Evolutionary conservation across 2,888 invertebrate genomes (phyloP), one percentile per base, ranked within the genome.

Genomic region (Lasioglossum vierecki): DNA sequence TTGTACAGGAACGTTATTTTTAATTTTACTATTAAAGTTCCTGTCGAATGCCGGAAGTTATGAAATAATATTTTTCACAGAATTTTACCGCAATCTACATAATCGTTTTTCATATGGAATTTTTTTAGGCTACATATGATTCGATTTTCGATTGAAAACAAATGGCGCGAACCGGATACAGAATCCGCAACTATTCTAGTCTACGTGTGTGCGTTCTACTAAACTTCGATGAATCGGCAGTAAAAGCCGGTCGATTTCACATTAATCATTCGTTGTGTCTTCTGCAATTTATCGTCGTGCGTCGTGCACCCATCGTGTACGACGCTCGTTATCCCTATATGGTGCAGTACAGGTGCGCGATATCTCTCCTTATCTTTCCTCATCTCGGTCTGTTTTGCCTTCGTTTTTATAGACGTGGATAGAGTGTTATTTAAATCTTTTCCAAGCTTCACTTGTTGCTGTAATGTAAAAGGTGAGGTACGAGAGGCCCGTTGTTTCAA

Each of bases 251-350:
- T 90, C 86, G 88, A 82, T 88, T 89, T 88, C 90, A 89, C 90
- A 89, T 88, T 91, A 85, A 91, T 92, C 90, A 90, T 89, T 85
- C 83, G 89, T 89, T 89, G 90, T 82, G 88, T 87, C 71, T 76
- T 86, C 84, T 18, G 71, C 82, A 83, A 88, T 85, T 87, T 88
- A 89, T 89, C 80, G 88, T 44, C 79, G 76, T 15, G 63, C 80
- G 88, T 46, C 79, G 76, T 15, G 63, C 76, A 63, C 76, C 13
- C 44, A 2, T 72, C 81, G 63, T 46, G 72, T 83, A 75, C 79
- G 81, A 83, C 79, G 84, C 86, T 89, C 86, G 88, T 89, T 90
- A 88, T 76, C 91, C 89, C 72, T 85, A 87, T 89, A 92, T 74
- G 90, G 91, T 39, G 39, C 73, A 84, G 76, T 60, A 73, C 80